These are phyloP conservation scores for Diadophis punctatus DNA, from an alignment of 2,113 vertebrate genomes.

Conservation along the genomic window DNA sequence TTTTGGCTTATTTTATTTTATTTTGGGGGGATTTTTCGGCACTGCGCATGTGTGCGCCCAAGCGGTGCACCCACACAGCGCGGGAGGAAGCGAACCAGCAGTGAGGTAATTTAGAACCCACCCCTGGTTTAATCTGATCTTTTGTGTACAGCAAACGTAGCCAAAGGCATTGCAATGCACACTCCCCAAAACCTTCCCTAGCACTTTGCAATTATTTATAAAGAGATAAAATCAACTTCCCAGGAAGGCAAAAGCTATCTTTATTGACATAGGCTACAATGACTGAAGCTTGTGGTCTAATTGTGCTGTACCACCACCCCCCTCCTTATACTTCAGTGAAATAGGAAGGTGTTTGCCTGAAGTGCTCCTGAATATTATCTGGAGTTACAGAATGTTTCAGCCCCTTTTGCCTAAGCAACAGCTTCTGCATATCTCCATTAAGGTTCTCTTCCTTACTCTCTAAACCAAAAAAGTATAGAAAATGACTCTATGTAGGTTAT, in stretches of 20 bases:
- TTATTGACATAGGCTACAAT: not conserved
- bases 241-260: not conserved
- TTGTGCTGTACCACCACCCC: not conserved
- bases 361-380: not conserved
- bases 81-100: too few species aligned
- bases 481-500: too few species aligned
- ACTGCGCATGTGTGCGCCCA: too few species aligned
- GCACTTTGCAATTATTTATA: not conserved
- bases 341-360: not conserved
- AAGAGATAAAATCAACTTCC: not conserved
- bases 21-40: too few species aligned
- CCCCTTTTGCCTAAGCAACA: not conserved
- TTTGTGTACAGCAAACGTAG: not conserved
- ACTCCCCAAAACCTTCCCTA: not conserved
- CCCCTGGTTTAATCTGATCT: not conserved
- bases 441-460: not conserved
- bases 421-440: not conserved
- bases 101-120: too few species aligned
- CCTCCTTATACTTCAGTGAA: not conserved
- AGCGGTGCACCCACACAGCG: too few species aligned
- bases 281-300: not conserved
- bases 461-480: too few species aligned
- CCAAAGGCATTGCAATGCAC: not conserved
- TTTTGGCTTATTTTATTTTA: too few species aligned
- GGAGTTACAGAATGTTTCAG: too few species aligned